Evolutionary conservation across 2,113 vertebrate genomes (phyloP).

Genomic region (Pelecanoides urinatrix): DNA sequence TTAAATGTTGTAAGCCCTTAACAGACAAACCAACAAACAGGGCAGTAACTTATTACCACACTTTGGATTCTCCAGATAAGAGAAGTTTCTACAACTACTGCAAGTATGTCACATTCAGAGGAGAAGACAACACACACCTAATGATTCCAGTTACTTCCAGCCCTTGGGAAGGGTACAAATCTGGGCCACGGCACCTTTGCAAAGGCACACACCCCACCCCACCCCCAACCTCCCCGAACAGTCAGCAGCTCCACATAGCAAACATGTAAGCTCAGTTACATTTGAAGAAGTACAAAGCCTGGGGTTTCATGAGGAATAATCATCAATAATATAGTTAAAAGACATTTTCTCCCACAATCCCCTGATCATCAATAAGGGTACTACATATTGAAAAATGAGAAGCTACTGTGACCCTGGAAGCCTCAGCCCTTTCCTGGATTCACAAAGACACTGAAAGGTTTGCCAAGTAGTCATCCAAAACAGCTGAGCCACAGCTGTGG

Average conservation of each 20-base stretch:
- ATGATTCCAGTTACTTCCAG: neutral
- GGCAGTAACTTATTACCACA: neutral
- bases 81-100: neutral
- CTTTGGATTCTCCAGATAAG: neutral
- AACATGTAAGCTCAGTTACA: neutral
- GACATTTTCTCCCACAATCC: neutral
- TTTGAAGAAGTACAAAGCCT: neutral
- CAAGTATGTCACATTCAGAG: neutral
- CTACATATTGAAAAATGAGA: neutral
- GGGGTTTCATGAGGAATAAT: neutral
- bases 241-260: neutral
- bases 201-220: neutral
- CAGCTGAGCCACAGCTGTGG: neutral
- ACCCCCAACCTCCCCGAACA: neutral
- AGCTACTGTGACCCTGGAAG: neutral
- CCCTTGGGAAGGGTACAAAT: neutral
- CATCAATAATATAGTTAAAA: neutral
- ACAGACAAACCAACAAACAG: neutral
- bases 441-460: neutral
- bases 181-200: accelerated
- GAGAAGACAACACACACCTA: neutral
- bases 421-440: neutral
- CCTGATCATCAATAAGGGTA: neutral
- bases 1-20: neutral
- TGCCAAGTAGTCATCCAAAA: accelerated